Base-by-base conservation (phyloP, 2,113 vertebrate genomes). In the Spermophilus dauricus region DNA sequence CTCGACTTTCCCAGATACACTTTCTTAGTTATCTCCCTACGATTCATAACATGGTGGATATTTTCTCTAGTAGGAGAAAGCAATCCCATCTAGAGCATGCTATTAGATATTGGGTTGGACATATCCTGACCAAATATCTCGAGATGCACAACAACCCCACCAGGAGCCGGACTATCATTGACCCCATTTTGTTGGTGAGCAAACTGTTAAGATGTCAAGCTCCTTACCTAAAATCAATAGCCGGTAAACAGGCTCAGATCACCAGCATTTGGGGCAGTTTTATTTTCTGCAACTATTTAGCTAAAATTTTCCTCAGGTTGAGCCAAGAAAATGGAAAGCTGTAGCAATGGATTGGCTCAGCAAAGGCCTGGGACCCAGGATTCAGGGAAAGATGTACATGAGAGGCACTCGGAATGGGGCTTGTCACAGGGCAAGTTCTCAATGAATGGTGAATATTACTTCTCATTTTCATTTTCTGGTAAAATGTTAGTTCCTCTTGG, bases 241-340 rank as follows among this genome's bases (percentile, higher is more conserved):
- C 65, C 85, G 32, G 24, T 86, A 26, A 93, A 94, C 7, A 78
- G 67, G 28, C 32, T 94, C 42, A 73, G 51, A 63, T 26, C 42
- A 65, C 39, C 18, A 51, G 7, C 4, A 51, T 16, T 75, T 0
- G 16, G 11, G 17, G 7, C 6, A 81, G 34, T 51, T 95, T 69
- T 32, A 48, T 58, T 84, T 87, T 69, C 78, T 82, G 42, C 61
- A 89, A 45, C 10, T 51, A 1, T 53, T 83, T 70, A 56, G 24
- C 84, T 86, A 61, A 48, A 28, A 37, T 76, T 85, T 93, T 61
- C 45, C 39, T 96, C n/a, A 48, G 11, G 34, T 39, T 92, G 91
- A 76, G 22, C 73, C 48, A 82, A 51, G 61, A 78, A 58, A 89
- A 34, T 83, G 30, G 69, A 93, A 94, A 90, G 37, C 26, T 77